Base-by-base conservation (phyloP, 2,797 vertebrate genomes). In the Pagetopsis macropterus region DNA sequence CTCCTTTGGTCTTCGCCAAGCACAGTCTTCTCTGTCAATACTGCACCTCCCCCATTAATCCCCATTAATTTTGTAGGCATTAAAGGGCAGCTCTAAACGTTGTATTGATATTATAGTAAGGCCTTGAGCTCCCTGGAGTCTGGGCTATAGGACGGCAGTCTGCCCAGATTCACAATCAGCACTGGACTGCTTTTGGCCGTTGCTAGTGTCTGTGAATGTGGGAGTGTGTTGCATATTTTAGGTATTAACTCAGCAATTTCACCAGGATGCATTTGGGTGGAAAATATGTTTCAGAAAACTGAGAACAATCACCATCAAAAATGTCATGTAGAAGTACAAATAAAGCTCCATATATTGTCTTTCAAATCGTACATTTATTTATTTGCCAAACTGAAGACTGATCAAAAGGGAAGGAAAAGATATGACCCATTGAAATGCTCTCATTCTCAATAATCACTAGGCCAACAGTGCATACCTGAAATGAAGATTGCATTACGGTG, bases 21-120 rank as follows among this genome's bases (percentile, higher is more conserved):
- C 77, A 44, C 60, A 79, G 31, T 67, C 70, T 17, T 4, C 84
- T 71, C 70, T 43, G 79, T 91, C 89, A 72, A 84, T 90, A 86
- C 76, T 45, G 70, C 43, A 82, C 65, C 37, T 62, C 65, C 81
- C 59, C 85, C 90, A 93, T 93, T 90, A 90, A 94, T 94, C 88
- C 84, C 73, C 83, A 93, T 94, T 93, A 90, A 84, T 78, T 70
- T 78, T 15, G 57, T 45, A 62, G 58, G 79, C 80, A 85, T 86
- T 66, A 92, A 94, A 92, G 91, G 87, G 76, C 87, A 92, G 75
- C 82, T 88, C 84, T 88, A 86, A 92, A 83, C 65, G 67, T 33
- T 51, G 68, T 92, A 92, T 93, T 92, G 91, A 92, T 94, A 89
- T 93, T 90, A 79, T 90, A 92, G 93, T 91, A 93, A 76, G 87